Evolutionary conservation across 2,113 vertebrate genomes (phyloP), one percentile per base, ranked within the genome.

Genomic region (Ctenodactylus gundi): DNA sequence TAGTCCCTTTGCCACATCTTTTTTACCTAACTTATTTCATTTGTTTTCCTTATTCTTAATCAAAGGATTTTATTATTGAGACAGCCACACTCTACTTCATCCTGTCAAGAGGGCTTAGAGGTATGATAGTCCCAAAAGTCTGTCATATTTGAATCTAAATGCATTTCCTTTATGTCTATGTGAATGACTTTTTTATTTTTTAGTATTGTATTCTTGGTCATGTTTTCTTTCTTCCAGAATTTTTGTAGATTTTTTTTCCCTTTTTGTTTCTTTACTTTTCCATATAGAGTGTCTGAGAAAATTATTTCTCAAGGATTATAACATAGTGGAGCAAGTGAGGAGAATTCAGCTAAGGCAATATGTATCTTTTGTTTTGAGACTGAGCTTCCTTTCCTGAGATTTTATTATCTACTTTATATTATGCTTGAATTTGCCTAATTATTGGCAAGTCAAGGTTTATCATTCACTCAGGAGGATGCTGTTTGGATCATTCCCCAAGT

Each of bases 381-480:
- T 85, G 27, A 88, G 11, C 58, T 77, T 11, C 85, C 67, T 93
- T 65, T 76, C 83, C 65, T 88, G 92, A 95, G 15, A 70, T 94
- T 90, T 73, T 60, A 14, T 72, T 17, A 53, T 65, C 80, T 93
- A 23, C 13, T 18, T 70, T 62, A 68, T 58, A n/a, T 84, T 13
- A 65, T 83, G 67, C 25, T 67, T 58, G 23, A 44, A 3, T 86
- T 36, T 51, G 49, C 3, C 57, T 36, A 51, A 64, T 17, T 81
- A 39, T 29, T 27, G 92, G 53, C 58, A 36, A 25, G 23, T 68
- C 23, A 73, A 25, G 60, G 36, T 58, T 67, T 76, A 60, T 20
- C 39, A 60, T 77, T 82, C 23, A 85, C 55, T 86, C 78, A 93
- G 36, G 62, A 49, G 9, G 21, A 20, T 68, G 51, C n/a, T 34